Base-by-base conservation (phyloP, 2,888 invertebrate genomes). In the Miltochrista miniata region DNA sequence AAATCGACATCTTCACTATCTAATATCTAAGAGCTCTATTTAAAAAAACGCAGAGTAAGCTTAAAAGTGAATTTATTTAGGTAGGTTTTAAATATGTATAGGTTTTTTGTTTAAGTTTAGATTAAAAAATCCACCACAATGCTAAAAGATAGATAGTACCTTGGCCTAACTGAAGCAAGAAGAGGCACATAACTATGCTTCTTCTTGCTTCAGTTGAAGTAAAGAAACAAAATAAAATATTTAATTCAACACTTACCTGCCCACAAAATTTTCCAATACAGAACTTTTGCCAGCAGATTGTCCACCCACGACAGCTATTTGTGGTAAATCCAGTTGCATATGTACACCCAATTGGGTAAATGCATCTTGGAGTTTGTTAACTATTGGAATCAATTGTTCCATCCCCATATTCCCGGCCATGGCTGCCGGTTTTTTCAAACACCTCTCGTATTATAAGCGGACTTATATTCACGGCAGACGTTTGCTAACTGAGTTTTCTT, bases 251-350 rank as follows among this genome's bases (percentile, higher is more conserved):
- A 93, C 95, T 93, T 93, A 98, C 98, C 96, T 97, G 92, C 99
- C 99, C 68, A 99, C 99, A 86, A 99, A 99, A 93, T 99, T 99
- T 93, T 99, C 99, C 83, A 99, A 93, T 54, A 99, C 99, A 48
- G 99, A 99, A 91, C 99, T 99, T 93, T 99, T 99, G 77, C 99
- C 99, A 76, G 99, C 99, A 83, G 98, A 98, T 91, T 99, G 99
- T 76, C 99, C 99, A 86, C 99, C 99, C 79, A 99, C 99, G 59
- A 99, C 99, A 64, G 99, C 99, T 82, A 99, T 99, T 93, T 99
- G 99, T 69, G 99, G 99, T 83, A 99, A 94, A 94, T 99, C 99
- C 85, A 99, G 93, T 86, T 98, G 97, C 96, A 99, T 97, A 84
- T 98, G 96, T 75, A 99, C 98, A 72, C 99, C 99, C 86, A 99